Evolutionary conservation across 1,140 invertebrate genomes (phyloP).

Genomic region (Diorhabda elongata): DNA sequence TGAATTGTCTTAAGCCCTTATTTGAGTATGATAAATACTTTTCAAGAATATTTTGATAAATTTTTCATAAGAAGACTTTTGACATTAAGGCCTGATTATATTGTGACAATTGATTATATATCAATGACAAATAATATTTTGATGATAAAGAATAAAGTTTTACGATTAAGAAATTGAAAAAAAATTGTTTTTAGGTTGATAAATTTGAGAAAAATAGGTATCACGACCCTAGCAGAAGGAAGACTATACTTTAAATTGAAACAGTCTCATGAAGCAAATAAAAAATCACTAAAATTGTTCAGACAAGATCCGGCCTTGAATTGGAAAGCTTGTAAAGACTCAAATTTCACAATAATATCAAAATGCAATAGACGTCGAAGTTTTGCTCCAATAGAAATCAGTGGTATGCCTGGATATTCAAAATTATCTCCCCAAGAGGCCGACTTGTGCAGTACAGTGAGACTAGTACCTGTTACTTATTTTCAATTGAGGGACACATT

Average conservation of each 20-base stretch:
- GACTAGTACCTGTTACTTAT: constrained; percentile 73
- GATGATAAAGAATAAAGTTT: no score
- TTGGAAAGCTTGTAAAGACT: constrained; percentile 42
- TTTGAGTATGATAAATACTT: no score
- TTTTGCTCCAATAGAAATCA: constrained; percentile 69
- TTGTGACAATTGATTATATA: no score
- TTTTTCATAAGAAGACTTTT: no score
- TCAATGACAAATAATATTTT: no score
- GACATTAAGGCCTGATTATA: no score
- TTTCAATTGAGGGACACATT: constrained; percentile 72
- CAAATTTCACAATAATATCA: constrained; percentile 19
- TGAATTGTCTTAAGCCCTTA: no score
- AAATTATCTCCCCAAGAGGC: constrained; percentile 68
- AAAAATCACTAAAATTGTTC: constrained; percentile 51
- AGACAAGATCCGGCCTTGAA: constrained; percentile 35
- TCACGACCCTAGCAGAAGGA: constrained; percentile 63
- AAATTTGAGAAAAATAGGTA: constrained; percentile 67
- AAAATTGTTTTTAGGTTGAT: constrained; percentile 49
- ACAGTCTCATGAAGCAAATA: constrained; percentile 55
- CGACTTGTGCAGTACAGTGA: constrained; percentile 68
- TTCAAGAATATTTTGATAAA: no score
- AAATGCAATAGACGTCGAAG: constrained; percentile 30
- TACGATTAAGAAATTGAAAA: no score
- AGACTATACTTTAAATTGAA: constrained; percentile 63
- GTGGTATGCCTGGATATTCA: constrained; percentile 74